Base-by-base conservation (phyloP, 2,797 vertebrate species). In the Gouania willdenowi region DNA sequence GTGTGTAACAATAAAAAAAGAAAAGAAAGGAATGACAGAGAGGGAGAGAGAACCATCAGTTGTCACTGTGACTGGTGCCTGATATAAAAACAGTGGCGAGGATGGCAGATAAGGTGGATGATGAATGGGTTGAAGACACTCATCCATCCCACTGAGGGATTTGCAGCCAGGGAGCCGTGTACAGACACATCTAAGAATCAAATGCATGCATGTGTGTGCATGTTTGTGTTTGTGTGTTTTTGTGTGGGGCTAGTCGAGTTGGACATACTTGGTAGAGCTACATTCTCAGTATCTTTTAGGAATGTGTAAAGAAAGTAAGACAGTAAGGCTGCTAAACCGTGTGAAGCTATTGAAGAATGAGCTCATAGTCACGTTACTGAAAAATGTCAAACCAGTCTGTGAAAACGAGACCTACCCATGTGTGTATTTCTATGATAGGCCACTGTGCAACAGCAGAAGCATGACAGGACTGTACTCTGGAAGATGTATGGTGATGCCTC, bases 31-130 rank as follows among this genome's bases (percentile, higher is more conserved):
- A 31, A 47, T 3, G 26, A 42, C 49, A 41, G 26, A 32, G 28
- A 30, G 37, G 13, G 43, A 40, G 58, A 50, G 57, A 40, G 73
- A 76, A 66, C 79, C 91, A 92, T 93, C 90, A 93, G 85, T 93
- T 91, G 91, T 93, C 92, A 92, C 83, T 81, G 82, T 91, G 90
- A 94, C 92, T 91, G 90, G 90, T 89, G 72, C 46, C 81, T 93
- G 91, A 94, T 92, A 92, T 93, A 92, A 94, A 95, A 91, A 88
- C 93, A 93, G 93, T 90, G 90, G 92, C 75, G 89, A 92, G 89
- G 82, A 73, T 69, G 83, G 74, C 33, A 77, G 87, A 89, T 88
- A 87, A 89, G 85, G 77, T 55, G 45, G 69, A 85, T 90, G 89
- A 90, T 89, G 87, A 89, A 90, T 89, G 84, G 75, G 75, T 71